Percentiles rank a stretch among this genome's conserved stretches.
Conservation (phyloP, 2,797 vertebrate species). For the Argya squamiceps region DNA sequence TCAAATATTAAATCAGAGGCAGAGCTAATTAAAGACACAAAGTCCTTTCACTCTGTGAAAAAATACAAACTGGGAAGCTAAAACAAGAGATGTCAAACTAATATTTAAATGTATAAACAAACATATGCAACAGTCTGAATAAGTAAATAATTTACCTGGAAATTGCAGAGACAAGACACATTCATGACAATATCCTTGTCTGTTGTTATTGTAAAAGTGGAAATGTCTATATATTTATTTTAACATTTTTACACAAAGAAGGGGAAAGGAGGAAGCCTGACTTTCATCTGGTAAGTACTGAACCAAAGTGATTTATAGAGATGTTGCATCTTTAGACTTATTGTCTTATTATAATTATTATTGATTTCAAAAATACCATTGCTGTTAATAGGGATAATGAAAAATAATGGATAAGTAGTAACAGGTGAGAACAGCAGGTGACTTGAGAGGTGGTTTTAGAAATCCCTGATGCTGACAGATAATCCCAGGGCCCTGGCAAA, state of each 20-base stretch:
- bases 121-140: not conserved
- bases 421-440: not conserved
- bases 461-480: rapidly evolving
- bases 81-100: conserved; percentile 51
- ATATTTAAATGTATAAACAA: conserved; percentile 40
- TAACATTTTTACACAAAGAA: not conserved
- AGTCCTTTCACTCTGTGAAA: not conserved
- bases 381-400: not conserved
- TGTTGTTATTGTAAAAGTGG: not conserved
- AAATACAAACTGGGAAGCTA: not conserved
- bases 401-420: not conserved
- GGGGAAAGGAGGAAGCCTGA: not conserved
- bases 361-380: not conserved
- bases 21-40: conserved; percentile 60
- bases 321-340: not conserved
- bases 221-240: not conserved
- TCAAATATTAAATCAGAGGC: conserved; percentile 53
- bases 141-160: conserved; percentile 41
- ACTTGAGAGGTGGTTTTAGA: not conserved
- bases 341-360: not conserved
- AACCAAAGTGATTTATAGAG: not conserved
- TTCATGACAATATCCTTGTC: not conserved
- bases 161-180: not conserved
- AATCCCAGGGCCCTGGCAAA: not conserved
- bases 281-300: not conserved